Conservation (phyloP, 2,888 invertebrate genomes). For the Leuctra nigra region DNA sequence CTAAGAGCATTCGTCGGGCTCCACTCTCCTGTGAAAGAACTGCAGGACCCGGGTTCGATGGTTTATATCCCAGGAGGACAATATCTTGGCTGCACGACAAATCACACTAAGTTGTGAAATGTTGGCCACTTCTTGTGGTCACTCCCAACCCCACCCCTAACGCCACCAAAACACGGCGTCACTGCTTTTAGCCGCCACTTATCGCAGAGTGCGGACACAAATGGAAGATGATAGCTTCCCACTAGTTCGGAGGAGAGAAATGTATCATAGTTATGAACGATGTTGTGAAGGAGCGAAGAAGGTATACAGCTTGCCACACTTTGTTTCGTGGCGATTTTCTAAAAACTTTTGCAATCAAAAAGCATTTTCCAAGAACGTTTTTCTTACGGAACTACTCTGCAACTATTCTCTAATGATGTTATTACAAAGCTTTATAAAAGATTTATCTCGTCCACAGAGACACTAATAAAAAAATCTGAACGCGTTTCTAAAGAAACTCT, state of each 20-base stretch:
- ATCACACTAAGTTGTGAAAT: conserved; percentile 22
- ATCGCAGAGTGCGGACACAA: conserved; percentile 22
- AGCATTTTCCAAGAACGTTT: background rate
- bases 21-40: too few relatives aligned
- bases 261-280: conserved; percentile 4
- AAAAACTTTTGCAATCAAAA: conserved; percentile 13
- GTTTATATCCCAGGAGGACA: conserved; percentile 18
- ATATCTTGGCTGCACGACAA: conserved; percentile 24
- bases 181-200: conserved; percentile 21
- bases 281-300: conserved; percentile 4
- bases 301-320: background rate
- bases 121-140: conserved; percentile 24
- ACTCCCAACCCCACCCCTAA: background rate
- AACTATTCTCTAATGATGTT: conserved; percentile 4
- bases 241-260: conserved; percentile 15
- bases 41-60: conserved; percentile 15
- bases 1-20: too few relatives aligned
- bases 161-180: background rate
- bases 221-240: conserved; percentile 24
- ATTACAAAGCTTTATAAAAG: background rate
- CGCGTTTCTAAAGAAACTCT: background rate
- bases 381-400: background rate
- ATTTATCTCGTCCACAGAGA: conserved; percentile 10
- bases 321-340: background rate
- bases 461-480: conserved; percentile 3